Percentiles rank a stretch among this genome's conserved stretches.
phyloP scores from a whole-genome alignment of 2,113 vertebrate genomes.

The Willisornis vidua region DNA sequence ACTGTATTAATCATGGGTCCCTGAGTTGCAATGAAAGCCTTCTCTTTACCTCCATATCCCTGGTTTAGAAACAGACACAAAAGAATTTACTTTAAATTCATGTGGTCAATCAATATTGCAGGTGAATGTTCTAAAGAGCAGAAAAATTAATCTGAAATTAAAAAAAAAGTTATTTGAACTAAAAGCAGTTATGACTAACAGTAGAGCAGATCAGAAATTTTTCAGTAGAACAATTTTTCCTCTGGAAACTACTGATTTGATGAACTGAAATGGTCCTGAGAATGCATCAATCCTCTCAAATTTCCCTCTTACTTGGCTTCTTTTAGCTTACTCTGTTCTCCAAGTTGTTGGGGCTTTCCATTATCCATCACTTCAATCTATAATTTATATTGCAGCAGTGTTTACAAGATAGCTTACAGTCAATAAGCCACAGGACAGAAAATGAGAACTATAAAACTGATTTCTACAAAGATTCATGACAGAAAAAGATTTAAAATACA shows the following conservation, averaged over 20 bases:
- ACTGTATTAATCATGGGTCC: conserved; percentile 99
- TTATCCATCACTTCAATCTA: not conserved
- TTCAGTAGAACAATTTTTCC: conserved; percentile 44
- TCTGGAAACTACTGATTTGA: not conserved
- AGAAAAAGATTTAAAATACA: not conserved
- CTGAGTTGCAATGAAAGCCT: conserved; percentile 92
- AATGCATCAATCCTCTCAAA: not conserved
- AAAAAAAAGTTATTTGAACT: not conserved
- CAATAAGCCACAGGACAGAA: not conserved
- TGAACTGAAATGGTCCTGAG: not conserved
- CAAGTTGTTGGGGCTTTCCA: not conserved
- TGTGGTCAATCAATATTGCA: not conserved
- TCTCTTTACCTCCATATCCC: conserved; percentile 90
- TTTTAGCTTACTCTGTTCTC: not conserved
- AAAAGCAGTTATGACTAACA: not conserved
- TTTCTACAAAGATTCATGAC: not conserved
- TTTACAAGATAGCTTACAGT: not conserved
- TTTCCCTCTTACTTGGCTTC: not conserved
- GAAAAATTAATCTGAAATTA: not conserved
- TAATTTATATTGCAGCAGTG: not conserved
- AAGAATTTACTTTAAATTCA: conserved; percentile 20
- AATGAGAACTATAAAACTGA: not conserved
- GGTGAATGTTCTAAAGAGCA: not conserved
- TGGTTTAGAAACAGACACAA: conserved; percentile 69
- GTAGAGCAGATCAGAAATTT: conserved; percentile 20